Base-by-base conservation (phyloP, 2,888 invertebrate genomes). In the Cataglyphis rosenhaueri region DNA sequence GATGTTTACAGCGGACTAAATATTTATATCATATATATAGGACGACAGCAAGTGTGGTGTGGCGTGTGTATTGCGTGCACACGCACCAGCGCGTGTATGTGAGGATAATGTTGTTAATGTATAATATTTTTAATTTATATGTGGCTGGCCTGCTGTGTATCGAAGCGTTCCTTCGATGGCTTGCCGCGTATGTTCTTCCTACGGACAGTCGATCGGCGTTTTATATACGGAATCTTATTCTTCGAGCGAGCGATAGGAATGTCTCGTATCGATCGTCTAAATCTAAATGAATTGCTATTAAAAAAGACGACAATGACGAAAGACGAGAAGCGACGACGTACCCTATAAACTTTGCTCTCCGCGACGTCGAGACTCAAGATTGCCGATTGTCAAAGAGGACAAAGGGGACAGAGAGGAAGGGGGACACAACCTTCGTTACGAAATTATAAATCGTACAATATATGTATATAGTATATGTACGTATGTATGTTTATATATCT, bases 361-460 rank as follows among this genome's bases (percentile, higher is more conserved):
- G 86, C 86, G 88, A 87, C 88, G 86, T 86, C 85, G 85, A 87
- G 88, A 90, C 85, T 90, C 86, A 86, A 86, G 89, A 86, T 89
- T 88, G 88, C 90, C 91, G 89, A 88, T 91, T 90, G 85, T 86
- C 89, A 81, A 75, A n/a, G 48, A 55, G 38, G 66, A 25, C 0
- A 25, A 18, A 25, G 55, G 15, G 29, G 21, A 25, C 12, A 35
- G 6, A 35, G 35, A 35, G 78, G 15, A 35, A 35, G 3, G 89
- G 92, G 91, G 91, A 92, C 93, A 94, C 94, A 93, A 94, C 94
- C 94, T 94, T 94, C 91, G 92, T 93, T 93, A 93, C 93, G 91
- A 91, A 93, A 92, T 91, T 91, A 92, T 91, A 91, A 88, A 89
- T 91, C 85, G 86, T 89, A 86, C 68, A 78, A 57, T 90, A 85